Evolutionary conservation across 1,140 invertebrate species (phyloP), one percentile per base, ranked within the genome.

Genomic region (Cydia strobilella): DNA sequence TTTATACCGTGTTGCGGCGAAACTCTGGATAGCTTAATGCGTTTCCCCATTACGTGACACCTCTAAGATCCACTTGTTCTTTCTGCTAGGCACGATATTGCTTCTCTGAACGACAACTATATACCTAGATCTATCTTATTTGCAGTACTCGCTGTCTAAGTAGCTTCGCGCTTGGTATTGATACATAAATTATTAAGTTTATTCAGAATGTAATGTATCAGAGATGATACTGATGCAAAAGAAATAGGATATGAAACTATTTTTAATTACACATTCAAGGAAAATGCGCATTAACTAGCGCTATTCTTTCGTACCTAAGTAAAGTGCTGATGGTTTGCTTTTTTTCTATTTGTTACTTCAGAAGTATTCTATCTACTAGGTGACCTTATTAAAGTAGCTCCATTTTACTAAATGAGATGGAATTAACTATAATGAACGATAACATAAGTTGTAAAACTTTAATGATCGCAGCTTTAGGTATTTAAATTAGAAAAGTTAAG

Each of bases 11-110:
- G 83, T 77, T 78, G 77, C 77, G 65, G 75, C 72, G 69, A 80
- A 76, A 76, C 75, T 77, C 79, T 74, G 80, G 76, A 76, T 77
- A 79, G 81, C 84, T 85, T 90, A 89, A 90, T 90, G 87, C 86
- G 84, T 87, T 89, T 80, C 76, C 80, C 83, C 86, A 88, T 89
- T 90, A 90, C 80, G 81, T 83, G 80, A 84, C 86, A 85, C 80
- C 79, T 85, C 82, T 79, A 54, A 75, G 80, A 84, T 83, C 76
- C 78, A 82, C 80, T 59, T 74, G 79, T 77, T 79, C 75, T 83
- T 83, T 80, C 51, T 75, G 51, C 48, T 73, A 45, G 48, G 74
- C 72, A 71, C 78, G 72, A 81, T 81, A 82, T 77, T 80, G 77
- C 79, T 81, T 83, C 77, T 72, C 39, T 75, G 48, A 73, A 42